Percentiles rank a stretch among this genome's conserved stretches.
Evolutionary conservation across 2,113 vertebrate genomes (phyloP).

Genomic region (Columba janthina): DNA sequence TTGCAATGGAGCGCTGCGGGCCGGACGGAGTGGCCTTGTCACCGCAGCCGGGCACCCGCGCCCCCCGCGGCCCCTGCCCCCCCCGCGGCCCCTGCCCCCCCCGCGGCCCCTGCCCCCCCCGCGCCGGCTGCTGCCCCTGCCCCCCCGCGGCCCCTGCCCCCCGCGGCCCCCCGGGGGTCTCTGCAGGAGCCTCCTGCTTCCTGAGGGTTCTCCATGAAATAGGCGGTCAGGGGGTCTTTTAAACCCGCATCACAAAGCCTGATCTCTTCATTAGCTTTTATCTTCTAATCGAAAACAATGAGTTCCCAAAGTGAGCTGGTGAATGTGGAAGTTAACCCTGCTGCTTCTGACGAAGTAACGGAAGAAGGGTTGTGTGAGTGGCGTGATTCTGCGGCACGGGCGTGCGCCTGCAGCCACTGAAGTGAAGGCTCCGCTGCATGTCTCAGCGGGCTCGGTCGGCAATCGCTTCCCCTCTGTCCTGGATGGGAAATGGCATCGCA

Average conservation of each 20-base stretch:
- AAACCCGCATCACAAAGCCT: rapidly evolving
- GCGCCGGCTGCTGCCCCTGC: too few relatives aligned
- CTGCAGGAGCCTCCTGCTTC: not conserved
- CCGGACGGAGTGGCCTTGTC: too few relatives aligned
- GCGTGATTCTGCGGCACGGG: not conserved
- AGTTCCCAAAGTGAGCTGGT: not conserved
- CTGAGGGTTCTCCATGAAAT: not conserved
- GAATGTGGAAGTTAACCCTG: not conserved
- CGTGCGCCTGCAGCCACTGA: not conserved
- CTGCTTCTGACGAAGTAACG: not conserved
- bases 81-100: too few relatives aligned
- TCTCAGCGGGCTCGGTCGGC: not conserved
- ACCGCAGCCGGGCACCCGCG: too few relatives aligned
- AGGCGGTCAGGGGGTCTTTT: rapidly evolving
- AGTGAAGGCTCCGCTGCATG: not conserved
- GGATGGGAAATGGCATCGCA: not conserved
- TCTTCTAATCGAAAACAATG: not conserved
- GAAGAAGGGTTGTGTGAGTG: not conserved
- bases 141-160: too few relatives aligned
- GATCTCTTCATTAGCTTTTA: not conserved
- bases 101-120: too few relatives aligned
- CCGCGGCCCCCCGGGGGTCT: too few relatives aligned
- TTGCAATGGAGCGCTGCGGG: too few relatives aligned
- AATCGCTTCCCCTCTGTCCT: not conserved
- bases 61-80: too few relatives aligned